Percentiles rank a stretch among this genome's conserved stretches.
phyloP scores from a whole-genome alignment of 2,797 vertebrate species.

The Chanos chanos region DNA sequence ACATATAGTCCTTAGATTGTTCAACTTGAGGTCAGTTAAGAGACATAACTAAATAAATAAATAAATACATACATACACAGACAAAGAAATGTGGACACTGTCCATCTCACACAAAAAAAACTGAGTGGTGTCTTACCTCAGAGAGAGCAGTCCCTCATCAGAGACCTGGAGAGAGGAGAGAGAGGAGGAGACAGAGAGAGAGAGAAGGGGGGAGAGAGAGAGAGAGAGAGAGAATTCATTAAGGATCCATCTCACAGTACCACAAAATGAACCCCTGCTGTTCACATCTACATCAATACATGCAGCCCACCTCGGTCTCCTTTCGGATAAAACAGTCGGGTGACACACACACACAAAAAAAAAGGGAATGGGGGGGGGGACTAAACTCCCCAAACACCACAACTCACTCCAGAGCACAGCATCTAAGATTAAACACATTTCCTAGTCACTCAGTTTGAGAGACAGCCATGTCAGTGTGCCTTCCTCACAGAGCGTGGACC shows the following conservation, averaged over 20 bases:
- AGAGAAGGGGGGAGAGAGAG: neutral
- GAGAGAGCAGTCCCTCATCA: neutral
- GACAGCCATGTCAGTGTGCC: too few species aligned
- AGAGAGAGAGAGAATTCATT: slow-evolving; percentile 14
- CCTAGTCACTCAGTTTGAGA: too few species aligned
- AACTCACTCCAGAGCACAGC: too few species aligned
- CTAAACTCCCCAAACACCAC: too few species aligned
- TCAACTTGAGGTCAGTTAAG: too few species aligned
- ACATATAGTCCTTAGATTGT: too few species aligned
- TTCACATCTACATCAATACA: slow-evolving; percentile 10
- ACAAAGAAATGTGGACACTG: neutral
- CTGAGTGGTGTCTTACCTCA: neutral
- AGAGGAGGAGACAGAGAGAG: neutral
- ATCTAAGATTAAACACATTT: too few species aligned
- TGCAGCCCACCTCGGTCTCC: neutral
- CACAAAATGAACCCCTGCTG: slow-evolving; percentile 10
- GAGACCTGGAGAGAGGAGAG: neutral
- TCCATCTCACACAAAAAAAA: neutral
- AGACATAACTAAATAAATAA: too few species aligned
- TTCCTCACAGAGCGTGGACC: too few species aligned
- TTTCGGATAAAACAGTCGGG: slow-evolving; percentile 1
- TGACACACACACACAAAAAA: too few species aligned
- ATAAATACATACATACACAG: neutral
- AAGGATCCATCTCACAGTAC: slow-evolving; percentile 8
- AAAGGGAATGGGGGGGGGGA: too few species aligned